Evolutionary conservation across 2,113 vertebrate species (phyloP).

Genomic region (Peromyscus leucopus): DNA sequence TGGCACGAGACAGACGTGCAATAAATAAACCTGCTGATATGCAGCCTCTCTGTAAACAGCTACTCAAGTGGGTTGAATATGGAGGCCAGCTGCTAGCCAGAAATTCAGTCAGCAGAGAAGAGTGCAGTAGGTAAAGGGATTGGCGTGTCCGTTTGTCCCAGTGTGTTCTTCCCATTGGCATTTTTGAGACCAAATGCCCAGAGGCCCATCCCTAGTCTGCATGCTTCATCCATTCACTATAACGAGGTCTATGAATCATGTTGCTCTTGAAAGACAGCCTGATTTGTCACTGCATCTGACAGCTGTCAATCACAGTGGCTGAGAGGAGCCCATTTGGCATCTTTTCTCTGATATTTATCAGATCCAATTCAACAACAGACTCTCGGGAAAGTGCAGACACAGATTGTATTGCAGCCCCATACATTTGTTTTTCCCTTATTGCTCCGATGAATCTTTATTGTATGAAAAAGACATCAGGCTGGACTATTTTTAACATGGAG

Average conservation of each 20-base stretch:
- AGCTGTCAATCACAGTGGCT: slow-evolving; percentile 77
- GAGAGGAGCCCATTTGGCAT: neutral
- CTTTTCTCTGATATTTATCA: slow-evolving; percentile 43
- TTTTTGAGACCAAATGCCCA: slow-evolving; percentile 55
- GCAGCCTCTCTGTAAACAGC: slow-evolving; percentile 4
- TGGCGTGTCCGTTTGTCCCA: slow-evolving; percentile 43
- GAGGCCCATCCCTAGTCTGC: neutral
- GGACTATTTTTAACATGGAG: slow-evolving; percentile 68
- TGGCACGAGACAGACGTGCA: neutral
- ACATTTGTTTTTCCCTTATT: slow-evolving; percentile 75
- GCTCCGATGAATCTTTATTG: slow-evolving; percentile 70
- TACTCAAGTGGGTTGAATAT: slow-evolving; percentile 7
- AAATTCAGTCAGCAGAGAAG: neutral
- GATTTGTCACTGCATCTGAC: slow-evolving; percentile 63
- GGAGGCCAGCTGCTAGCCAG: neutral
- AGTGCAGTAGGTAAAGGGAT: slow-evolving; percentile 13
- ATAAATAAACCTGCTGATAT: slow-evolving; percentile 29
- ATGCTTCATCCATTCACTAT: slow-evolving; percentile 43
- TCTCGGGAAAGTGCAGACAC: slow-evolving; percentile 49
- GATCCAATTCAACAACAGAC: neutral
- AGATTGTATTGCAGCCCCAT: neutral
- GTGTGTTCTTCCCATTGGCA: neutral
- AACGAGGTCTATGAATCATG: slow-evolving; percentile 67
- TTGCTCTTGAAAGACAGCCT: slow-evolving; percentile 56
- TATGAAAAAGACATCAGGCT: slow-evolving; percentile 62